phyloP scores from a whole-genome alignment of 1,140 invertebrate species.

The Drosophila teissieri region DNA sequence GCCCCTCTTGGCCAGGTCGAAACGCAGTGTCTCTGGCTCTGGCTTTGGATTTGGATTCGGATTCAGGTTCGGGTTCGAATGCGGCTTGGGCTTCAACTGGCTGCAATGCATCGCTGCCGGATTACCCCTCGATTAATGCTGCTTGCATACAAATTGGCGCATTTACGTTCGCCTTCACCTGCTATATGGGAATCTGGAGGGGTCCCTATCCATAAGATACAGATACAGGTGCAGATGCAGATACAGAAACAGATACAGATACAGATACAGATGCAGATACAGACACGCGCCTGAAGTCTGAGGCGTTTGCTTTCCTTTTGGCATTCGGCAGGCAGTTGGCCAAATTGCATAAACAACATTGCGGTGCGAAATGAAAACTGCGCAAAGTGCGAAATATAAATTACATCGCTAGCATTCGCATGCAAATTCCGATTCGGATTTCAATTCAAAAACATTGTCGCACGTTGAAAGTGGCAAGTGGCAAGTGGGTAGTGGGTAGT shows the following conservation, averaged over 20 bases:
- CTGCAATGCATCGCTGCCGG: constrained; percentile 73
- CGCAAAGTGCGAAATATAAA: constrained; percentile 65
- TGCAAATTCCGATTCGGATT: constrained; percentile 64
- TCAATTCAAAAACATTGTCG: constrained; percentile 49
- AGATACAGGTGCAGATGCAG: constrained; percentile 61
- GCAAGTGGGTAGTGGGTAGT: constrained; percentile 19
- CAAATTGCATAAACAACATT: constrained; percentile 73
- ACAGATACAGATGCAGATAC: constrained; percentile 56
- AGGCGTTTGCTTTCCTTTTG: constrained; percentile 51
- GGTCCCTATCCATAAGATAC: constrained; percentile 52
- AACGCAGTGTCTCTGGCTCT: constrained; percentile 9
- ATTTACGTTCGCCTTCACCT: constrained; percentile 55
- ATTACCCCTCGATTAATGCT: constrained; percentile 79
- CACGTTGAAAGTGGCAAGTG: constrained; percentile 16
- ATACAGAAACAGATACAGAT: constrained; percentile 15
- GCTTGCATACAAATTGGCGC: constrained; percentile 81
- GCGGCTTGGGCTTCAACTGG: constrained; percentile 3
- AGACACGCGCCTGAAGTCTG: constrained; percentile 50
- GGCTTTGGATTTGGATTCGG: constrained; percentile 31
- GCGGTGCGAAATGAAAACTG: constrained; percentile 53
- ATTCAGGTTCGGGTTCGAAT: too few species aligned
- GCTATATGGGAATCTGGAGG: not conserved
- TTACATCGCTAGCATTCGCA: constrained; percentile 65
- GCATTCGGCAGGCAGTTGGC: constrained; percentile 43
- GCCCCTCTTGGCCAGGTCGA: constrained; percentile 16